Conservation (phyloP, 2,888 invertebrate genomes). For the Andrena dorsata region DNA sequence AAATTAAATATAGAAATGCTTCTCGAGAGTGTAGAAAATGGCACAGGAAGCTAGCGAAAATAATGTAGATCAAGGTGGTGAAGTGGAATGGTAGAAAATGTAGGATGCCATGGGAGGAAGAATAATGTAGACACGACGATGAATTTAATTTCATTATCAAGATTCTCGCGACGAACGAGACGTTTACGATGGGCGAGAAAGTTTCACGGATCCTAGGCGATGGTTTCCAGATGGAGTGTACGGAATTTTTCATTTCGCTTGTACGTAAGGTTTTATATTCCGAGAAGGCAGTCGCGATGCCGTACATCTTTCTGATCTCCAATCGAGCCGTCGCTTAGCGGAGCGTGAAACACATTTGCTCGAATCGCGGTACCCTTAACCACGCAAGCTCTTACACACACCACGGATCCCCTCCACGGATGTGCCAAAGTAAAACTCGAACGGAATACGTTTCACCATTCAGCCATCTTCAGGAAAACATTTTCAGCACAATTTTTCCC, state of each 20-base stretch:
- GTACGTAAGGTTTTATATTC: constrained; percentile 75
- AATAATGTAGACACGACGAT: not conserved
- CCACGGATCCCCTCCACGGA: constrained; percentile 67
- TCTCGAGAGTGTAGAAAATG: too few species aligned
- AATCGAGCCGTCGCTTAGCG: constrained; percentile 84
- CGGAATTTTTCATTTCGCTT: constrained; percentile 71
- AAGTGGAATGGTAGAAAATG: too few species aligned
- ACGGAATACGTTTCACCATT: constrained; percentile 50
- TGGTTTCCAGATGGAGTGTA: constrained; percentile 49
- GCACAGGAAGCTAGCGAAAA: too few species aligned
- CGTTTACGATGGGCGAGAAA: not conserved
- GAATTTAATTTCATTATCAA: constrained; percentile 2
- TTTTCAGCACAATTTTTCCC: constrained; percentile 47
- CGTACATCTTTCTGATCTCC: constrained; percentile 82
- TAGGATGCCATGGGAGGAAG: too few species aligned
- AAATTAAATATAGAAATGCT: too few species aligned
- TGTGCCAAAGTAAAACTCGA: constrained; percentile 61
- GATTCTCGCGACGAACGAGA: not conserved
- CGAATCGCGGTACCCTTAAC: constrained; percentile 78
- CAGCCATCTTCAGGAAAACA: constrained; percentile 45
- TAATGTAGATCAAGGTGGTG: too few species aligned
- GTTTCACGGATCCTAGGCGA: not conserved
- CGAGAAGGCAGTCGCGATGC: constrained; percentile 62
- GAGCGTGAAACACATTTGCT: constrained; percentile 84
- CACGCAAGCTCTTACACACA: constrained; percentile 73